Base-by-base conservation (phyloP, 2,113 vertebrate genomes). In the Mus spicilegus region DNA sequence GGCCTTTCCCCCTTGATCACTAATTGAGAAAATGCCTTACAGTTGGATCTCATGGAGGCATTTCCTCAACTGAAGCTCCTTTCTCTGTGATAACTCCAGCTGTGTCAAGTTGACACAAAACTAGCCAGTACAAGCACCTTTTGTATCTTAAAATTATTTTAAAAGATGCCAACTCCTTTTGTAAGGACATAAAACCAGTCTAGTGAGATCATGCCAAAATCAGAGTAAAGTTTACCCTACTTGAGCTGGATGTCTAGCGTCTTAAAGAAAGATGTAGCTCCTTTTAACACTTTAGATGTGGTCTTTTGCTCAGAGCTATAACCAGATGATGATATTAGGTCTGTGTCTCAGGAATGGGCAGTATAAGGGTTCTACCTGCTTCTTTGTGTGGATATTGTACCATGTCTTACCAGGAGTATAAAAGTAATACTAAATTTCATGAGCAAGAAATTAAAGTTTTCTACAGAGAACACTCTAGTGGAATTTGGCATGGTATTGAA, bases 231-330 rank as follows among this genome's bases (percentile, higher is more conserved):
- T 69, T 36, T 90, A 63, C 76, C 36, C 33, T 65, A 84, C 5
- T 49, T 20, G 11, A 86, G 24, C 89, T 72, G 22, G 20, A 80
- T 94, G 88, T 93, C 56, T 72, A 3, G 65, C 70, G 17, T 42
- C 54, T 24, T 63, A 20, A 65, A 30, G 49, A 91, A 30, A 80
- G 67, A 26, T n/a, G 8, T 77, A 63, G 58, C 51, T 94, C 87
- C 56, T n/a, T 92, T 94, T 86, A 80, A n/a, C 26, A 88, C 78
- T 87, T 81, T 30, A 58, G 46, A 28, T 72, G 13, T 77, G 58
- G 39, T 63, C 2, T 95, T 96, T 76, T 94, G 7, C 30, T 95
- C 39, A 56, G 93, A 95, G 39, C n/a, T 42, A 28, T 46, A 56
- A 61, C 22, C 28, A 28, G 39, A 70, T 81, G 42, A 72, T 46